These are phyloP conservation scores for Stenotaenia linearis DNA, from an alignment of 2,888 invertebrate species.

Conservation along the genomic window DNA sequence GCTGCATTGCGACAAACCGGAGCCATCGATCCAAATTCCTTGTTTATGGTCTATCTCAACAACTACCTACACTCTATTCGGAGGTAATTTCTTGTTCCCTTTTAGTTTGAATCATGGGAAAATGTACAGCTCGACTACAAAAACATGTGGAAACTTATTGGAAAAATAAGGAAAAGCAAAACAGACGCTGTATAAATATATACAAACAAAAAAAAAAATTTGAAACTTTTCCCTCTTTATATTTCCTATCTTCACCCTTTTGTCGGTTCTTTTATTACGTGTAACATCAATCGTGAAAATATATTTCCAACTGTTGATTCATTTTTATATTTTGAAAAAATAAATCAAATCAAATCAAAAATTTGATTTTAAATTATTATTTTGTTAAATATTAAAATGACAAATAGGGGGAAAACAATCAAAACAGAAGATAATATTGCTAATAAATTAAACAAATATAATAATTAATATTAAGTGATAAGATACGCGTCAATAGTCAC, in stretches of 20 bases:
- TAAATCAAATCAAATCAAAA: not conserved
- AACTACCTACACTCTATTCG: slow-evolving; percentile 26
- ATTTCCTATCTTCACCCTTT: not conserved
- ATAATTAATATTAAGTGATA: not conserved
- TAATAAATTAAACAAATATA: not conserved
- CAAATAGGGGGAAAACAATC: not conserved
- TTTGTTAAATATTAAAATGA: not conserved
- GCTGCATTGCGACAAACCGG: slow-evolving; percentile 16
- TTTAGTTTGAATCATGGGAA: slow-evolving; percentile 23
- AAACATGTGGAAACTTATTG: not conserved
- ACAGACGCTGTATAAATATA: not conserved
- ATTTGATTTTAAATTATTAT: not conserved
- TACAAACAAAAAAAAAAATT: not conserved
- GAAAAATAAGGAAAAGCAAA: not conserved
- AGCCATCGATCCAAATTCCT: slow-evolving; percentile 18
- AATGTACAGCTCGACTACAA: slow-evolving; percentile 12
- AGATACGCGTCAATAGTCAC: too few species aligned
- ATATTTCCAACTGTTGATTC: not conserved
- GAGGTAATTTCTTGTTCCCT: slow-evolving; percentile 22
- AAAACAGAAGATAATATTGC: not conserved
- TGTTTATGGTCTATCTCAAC: slow-evolving; percentile 26
- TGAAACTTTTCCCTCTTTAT: not conserved
- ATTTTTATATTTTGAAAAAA: not conserved
- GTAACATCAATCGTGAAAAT: not conserved
- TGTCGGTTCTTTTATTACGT: not conserved